phyloP scores from a whole-genome alignment of 2,888 invertebrate species.

The Euplagia quadripunctaria region DNA sequence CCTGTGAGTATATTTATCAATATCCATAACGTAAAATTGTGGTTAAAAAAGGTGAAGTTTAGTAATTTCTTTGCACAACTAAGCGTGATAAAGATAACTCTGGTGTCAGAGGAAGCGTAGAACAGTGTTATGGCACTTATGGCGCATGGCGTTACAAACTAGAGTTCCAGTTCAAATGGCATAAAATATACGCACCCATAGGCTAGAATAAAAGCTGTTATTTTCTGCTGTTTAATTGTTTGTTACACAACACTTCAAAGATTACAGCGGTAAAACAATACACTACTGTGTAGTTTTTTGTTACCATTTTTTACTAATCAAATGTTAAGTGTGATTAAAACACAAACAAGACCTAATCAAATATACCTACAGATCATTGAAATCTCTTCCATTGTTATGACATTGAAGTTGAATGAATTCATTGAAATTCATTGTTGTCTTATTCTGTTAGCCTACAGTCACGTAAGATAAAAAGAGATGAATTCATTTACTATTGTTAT shows the following conservation, averaged over 20 bases:
- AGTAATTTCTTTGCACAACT: constrained; percentile 29
- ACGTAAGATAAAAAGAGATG: constrained; percentile 60
- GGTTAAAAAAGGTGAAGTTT: constrained; percentile 24
- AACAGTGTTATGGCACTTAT: constrained; percentile 56
- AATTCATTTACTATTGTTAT: constrained; percentile 21
- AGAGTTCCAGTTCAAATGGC: constrained; percentile 28
- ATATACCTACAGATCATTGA: constrained; percentile 36
- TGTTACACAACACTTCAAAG: constrained; percentile 11
- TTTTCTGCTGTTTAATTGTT: constrained; percentile 16
- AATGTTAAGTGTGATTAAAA: constrained; percentile 13
- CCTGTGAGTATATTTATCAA: constrained; percentile 91
- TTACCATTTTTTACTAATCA: neutral
- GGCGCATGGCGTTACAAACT: constrained; percentile 68
- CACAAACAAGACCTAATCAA: constrained; percentile 15
- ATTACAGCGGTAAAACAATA: neutral
- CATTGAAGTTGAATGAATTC: constrained; percentile 71
- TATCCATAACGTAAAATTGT: constrained; percentile 31
- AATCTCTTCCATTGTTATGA: constrained; percentile 69
- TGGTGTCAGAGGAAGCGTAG: constrained; percentile 49
- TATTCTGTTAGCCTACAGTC: constrained; percentile 50
- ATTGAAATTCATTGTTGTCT: constrained; percentile 63
- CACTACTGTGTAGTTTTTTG: neutral
- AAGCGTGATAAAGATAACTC: constrained; percentile 50
- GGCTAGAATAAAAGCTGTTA: constrained; percentile 11
- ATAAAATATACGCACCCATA: constrained; percentile 14